phyloP scores from a whole-genome alignment of 2,797 vertebrate genomes.

The Microctenopoma stevenorrisi region DNA sequence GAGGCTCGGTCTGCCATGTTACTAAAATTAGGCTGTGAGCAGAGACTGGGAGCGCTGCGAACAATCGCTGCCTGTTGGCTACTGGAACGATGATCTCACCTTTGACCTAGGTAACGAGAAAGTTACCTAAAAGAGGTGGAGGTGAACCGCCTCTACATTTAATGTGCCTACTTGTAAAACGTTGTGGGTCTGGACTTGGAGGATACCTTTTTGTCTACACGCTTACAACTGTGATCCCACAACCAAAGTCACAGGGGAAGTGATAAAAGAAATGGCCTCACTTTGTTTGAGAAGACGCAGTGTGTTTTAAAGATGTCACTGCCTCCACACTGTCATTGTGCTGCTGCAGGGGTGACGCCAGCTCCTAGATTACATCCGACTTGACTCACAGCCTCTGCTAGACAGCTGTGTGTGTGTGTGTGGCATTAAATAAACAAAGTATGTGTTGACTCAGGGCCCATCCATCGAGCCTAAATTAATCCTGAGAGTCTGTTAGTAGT shows the following conservation, averaged over 20 bases:
- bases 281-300: background rate
- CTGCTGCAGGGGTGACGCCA: conserved; percentile 10
- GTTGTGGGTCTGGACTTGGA: conserved; percentile 23
- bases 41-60: conserved; percentile 58
- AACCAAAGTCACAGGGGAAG: conserved; percentile 11
- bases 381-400: conserved; percentile 64
- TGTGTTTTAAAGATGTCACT: conserved; percentile 10
- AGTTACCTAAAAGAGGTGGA: background rate
- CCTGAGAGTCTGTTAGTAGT: conserved; percentile 39
- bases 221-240: background rate
- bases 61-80: conserved; percentile 40
- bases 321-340: conserved; percentile 32
- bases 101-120: background rate
- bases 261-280: conserved; percentile 45
- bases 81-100: conserved; percentile 22
- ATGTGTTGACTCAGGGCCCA: conserved; percentile 54
- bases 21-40: conserved; percentile 80
- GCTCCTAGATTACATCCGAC: conserved; percentile 58
- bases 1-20: conserved; percentile 44
- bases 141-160: conserved; percentile 4
- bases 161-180: conserved; percentile 40
- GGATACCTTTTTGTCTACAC: conserved; percentile 11
- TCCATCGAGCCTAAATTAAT: conserved; percentile 56
- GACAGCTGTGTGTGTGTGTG: conserved; percentile 61
- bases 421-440: conserved; percentile 57